Base-by-base conservation (phyloP, 2,797 vertebrate species). In the Micromesistius poutassou region DNA sequence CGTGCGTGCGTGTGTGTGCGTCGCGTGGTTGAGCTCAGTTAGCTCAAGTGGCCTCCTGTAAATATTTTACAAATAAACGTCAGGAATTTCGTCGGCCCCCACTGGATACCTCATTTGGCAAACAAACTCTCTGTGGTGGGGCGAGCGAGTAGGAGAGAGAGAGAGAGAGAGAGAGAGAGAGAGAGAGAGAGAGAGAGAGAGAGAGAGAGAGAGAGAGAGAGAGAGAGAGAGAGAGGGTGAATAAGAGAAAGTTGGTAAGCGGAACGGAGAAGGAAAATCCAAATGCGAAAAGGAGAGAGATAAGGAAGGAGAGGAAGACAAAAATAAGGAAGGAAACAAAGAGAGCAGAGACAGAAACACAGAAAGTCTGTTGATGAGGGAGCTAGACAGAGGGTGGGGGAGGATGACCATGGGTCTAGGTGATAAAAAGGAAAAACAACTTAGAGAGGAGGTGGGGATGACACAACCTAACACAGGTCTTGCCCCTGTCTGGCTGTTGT, bases 21-120 rank as follows among this genome's bases (percentile, higher is more conserved):
- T 55, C 7, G 4, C 19, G 14, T 13, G 13, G 1, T 16, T 50
- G 4, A 16, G 16, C 42, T 50, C 2, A 50, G 42, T 13, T 50
- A 13, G 2, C 50, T 55, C 22, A 77, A 89, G 85, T 80, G 82
- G 76, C 78, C 81, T 73, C 80, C 79, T 80, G 79, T 84, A 79
- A 88, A 81, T 80, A 86, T 71, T 83, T 74, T 40, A 81, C 79
- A 84, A 83, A 86, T 77, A 80, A 73, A 85, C 81, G 75, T 76
- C 77, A 81, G 80, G 86, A 79, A 87, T 91, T 87, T 81, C 88
- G 90, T 90, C 80, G 76, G 84, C 86, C 83, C 80, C 82, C 78
- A 88, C 83, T 88, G 85, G 87, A 89, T 90, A 86, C 81, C 80
- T 89, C 85, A 55, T 55, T 22, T 55, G 5, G 50, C 50, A 55